Percentiles rank a stretch among this genome's conserved stretches.
Conservation (phyloP, 2,113 vertebrate species). For the Heloderma charlesbogerti region DNA sequence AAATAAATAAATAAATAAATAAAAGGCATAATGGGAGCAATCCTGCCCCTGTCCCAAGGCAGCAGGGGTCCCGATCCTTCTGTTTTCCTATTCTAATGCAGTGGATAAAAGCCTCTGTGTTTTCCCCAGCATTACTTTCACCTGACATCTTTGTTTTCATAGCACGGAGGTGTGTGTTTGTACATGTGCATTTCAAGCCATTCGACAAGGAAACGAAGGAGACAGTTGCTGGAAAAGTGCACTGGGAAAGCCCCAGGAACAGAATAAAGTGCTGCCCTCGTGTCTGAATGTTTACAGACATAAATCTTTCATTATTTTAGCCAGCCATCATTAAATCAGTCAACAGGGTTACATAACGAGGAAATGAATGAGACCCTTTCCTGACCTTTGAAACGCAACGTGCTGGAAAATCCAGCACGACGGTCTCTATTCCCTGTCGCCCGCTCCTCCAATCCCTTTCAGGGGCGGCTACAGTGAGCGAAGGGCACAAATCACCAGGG, state of each 20-base stretch:
- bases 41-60: too few relatives aligned
- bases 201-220: constrained; percentile 9
- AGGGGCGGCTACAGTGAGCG: not conserved
- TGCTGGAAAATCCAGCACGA: constrained; percentile 30
- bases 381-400: constrained; percentile 7
- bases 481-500: not conserved
- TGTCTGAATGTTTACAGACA: constrained; percentile 33
- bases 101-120: not conserved
- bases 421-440: constrained; percentile 1
- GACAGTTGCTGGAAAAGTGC: not conserved
- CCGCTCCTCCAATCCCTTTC: accelerated
- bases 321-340: constrained; percentile 46
- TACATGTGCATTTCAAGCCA: not conserved
- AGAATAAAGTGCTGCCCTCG: not conserved
- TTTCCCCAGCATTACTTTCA: not conserved
- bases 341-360: constrained; percentile 37
- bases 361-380: constrained; percentile 45
- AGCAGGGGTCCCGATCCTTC: not conserved
- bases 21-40: not conserved
- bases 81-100: not conserved
- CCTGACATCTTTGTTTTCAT: not conserved
- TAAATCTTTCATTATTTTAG: constrained; percentile 59
- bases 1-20: too few relatives aligned
- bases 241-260: constrained; percentile 37
- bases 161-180: not conserved